Evolutionary conservation across 2,797 vertebrate species (phyloP).

Genomic region (Lateolabrax maculatus): DNA sequence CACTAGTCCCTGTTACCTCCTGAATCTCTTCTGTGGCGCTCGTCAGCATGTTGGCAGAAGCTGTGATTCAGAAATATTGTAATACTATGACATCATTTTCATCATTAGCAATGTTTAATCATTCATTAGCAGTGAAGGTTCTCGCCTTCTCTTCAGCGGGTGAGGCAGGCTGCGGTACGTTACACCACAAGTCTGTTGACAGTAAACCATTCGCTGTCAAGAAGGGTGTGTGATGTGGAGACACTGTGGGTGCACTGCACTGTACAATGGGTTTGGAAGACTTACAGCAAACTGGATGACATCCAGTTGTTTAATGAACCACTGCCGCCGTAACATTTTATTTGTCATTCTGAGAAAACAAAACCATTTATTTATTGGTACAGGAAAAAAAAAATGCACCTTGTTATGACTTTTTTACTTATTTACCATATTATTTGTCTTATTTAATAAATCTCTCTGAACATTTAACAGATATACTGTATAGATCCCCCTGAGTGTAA

Average conservation of each 20-base stretch:
- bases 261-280: neutral
- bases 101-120: constrained; percentile 27
- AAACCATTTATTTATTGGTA: neutral
- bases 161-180: neutral
- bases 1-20: constrained; percentile 2
- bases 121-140: neutral
- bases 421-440: neutral
- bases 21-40: constrained; percentile 21
- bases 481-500: neutral
- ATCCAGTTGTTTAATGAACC: constrained; percentile 37
- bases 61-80: constrained; percentile 30
- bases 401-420: neutral
- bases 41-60: constrained; percentile 23
- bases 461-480: neutral
- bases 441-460: neutral
- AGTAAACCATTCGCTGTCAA: constrained; percentile 16
- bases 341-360: constrained; percentile 10
- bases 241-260: constrained; percentile 13
- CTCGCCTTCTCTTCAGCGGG: constrained; percentile 2
- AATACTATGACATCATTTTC: constrained; percentile 13
- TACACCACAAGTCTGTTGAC: constrained; percentile 26
- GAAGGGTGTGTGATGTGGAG: constrained; percentile 27
- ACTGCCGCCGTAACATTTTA: neutral
- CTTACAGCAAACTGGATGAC: constrained; percentile 13
- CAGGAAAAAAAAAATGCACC: neutral